phyloP scores from a whole-genome alignment of 2,113 vertebrate species.

The Glaucidium brasilianum region DNA sequence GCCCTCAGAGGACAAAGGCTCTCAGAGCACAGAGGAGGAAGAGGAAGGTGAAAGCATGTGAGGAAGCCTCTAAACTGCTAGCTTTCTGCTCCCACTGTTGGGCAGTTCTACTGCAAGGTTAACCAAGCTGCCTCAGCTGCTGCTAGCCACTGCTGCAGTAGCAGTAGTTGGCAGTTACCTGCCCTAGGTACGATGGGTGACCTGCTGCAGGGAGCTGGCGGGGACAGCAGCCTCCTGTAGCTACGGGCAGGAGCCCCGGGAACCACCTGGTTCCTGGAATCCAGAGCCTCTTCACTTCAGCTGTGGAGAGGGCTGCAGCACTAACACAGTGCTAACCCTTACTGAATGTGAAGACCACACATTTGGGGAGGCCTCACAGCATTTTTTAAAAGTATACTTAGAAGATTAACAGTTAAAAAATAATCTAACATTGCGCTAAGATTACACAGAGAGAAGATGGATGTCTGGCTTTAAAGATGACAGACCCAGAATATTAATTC shows the following conservation, averaged over 20 bases:
- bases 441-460: not conserved
- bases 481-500: not conserved
- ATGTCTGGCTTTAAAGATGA: not conserved
- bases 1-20: constrained; percentile 16
- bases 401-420: not conserved
- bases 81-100: not conserved
- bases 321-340: not conserved
- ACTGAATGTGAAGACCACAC: not conserved
- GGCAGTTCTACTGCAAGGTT: not conserved
- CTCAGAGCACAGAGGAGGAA: not conserved
- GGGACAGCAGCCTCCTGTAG: not conserved
- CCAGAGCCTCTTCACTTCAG: not conserved
- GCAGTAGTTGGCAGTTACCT: not conserved
- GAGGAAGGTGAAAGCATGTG: not conserved
- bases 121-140: not conserved
- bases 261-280: not conserved
- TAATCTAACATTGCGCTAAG: not conserved
- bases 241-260: not conserved
- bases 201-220: not conserved
- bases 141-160: not conserved
- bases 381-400: not conserved
- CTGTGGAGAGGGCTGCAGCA: not conserved
- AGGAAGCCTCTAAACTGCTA: not conserved
- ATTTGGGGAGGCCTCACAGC: not conserved
- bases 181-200: not conserved